These are phyloP conservation scores for Neoscelio sp. DNA, from an alignment of 2,888 invertebrate species.

Conservation along the genomic window DNA sequence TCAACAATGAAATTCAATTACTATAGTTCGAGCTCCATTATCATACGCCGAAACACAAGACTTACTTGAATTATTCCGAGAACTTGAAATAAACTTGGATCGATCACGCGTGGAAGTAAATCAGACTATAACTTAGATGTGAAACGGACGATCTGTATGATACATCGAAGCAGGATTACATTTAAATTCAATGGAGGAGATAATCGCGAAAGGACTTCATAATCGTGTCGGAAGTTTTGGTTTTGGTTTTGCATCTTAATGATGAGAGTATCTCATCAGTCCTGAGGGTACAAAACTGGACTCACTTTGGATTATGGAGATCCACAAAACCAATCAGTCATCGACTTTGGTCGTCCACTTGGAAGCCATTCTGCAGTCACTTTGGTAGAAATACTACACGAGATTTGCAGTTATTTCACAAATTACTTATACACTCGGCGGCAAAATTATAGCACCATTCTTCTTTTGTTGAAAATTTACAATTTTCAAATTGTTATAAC, in stretches of 20 bases:
- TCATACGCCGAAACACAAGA: slow-evolving; percentile 15
- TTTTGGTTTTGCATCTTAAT: slow-evolving; percentile 61
- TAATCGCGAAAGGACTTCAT: slow-evolving; percentile 45
- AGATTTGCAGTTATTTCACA: slow-evolving; percentile 10
- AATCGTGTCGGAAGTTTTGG: slow-evolving; percentile 59
- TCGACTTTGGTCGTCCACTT: slow-evolving; percentile 39
- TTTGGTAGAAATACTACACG: slow-evolving; percentile 9
- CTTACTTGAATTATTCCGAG: slow-evolving; percentile 16
- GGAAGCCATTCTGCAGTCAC: slow-evolving; percentile 30
- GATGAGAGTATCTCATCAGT: slow-evolving; percentile 35
- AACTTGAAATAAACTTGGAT: slow-evolving; percentile 17
- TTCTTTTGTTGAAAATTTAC: no score
- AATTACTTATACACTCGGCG: no score
- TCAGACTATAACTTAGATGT: slow-evolving; percentile 24
- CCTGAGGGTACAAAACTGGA: slow-evolving; percentile 40
- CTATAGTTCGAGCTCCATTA: slow-evolving; percentile 11
- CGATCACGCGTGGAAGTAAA: slow-evolving; percentile 10
- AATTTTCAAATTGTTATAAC: no score
- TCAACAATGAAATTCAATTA: slow-evolving; percentile 11
- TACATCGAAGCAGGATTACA: slow-evolving; percentile 30
- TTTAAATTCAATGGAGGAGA: slow-evolving; percentile 58
- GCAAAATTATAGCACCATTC: no score
- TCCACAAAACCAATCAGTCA: slow-evolving; percentile 55
- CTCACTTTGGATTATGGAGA: slow-evolving; percentile 54
- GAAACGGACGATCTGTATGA: slow-evolving; percentile 25